Conservation (phyloP, 1,140 invertebrate species). For the Whitmania pigra region DNA sequence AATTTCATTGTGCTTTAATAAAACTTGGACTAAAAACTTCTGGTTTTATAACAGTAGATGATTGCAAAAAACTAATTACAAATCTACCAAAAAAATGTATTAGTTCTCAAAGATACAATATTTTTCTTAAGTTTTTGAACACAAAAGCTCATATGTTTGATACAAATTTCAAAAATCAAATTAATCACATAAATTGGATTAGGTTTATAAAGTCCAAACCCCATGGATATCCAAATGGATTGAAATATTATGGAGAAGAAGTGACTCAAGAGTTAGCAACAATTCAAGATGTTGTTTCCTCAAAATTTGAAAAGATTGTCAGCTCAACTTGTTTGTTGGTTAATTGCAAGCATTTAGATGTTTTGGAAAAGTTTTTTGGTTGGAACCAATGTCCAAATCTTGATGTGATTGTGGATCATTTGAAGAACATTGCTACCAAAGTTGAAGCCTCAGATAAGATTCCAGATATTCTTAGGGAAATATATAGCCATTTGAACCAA, state of each 20-base stretch:
- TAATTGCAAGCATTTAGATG: neutral
- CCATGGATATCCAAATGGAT: neutral
- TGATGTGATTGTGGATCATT: neutral
- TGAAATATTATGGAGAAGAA: conserved; percentile 1
- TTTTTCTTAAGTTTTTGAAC: neutral
- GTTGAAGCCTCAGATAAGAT: neutral
- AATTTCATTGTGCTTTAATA: neutral
- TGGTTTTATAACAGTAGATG: no score
- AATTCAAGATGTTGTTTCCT: neutral
- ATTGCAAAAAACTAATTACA: neutral
- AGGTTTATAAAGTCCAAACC: neutral
- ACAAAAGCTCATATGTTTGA: neutral
- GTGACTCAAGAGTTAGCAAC: neutral
- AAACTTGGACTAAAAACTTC: no score
- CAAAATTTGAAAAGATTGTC: conserved; percentile 5
- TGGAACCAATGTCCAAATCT: neutral
- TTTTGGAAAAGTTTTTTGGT: conserved; percentile 11
- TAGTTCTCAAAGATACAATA: neutral
- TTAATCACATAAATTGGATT: neutral
- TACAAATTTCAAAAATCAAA: neutral
- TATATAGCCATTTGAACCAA: conserved; percentile 12
- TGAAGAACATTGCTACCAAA: neutral
- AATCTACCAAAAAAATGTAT: neutral
- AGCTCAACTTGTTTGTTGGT: neutral
- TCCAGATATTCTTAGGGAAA: neutral